Evolutionary conservation across 2,888 invertebrate genomes (phyloP), one percentile per base, ranked within the genome.

Genomic region (Pasiphila rectangulata): DNA sequence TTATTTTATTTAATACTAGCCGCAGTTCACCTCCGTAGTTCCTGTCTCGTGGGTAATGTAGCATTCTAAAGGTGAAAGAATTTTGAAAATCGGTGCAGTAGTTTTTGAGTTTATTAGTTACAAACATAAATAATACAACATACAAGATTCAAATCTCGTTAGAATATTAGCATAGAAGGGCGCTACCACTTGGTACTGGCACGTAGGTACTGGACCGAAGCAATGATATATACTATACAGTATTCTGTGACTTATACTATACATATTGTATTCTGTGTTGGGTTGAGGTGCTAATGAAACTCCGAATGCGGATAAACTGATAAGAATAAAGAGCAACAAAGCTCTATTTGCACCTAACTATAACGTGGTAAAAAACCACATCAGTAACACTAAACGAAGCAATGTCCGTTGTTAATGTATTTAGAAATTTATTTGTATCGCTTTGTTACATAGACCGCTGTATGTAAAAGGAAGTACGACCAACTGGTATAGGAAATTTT

Each of bases 291-390:
- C 71, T 86, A 85, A 83, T 67, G 37, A 59, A 67, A 71, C 48
- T 56, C 64, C 66, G 78, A 75, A 73, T 59, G 66, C 53, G 64
- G 52, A 67, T 64, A 59, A 57, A 59, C 41, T 70, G 68, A 69
- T 75, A 79, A 77, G 61, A 69, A 71, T 71, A 77, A 72, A 66
- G 57, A 62, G 63, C 64, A 73, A 74, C 70, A 75, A 64, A 52
- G 51, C 44, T 44, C 35, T 56, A 57, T 77, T 75, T 76, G 55
- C 75, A 68, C 66, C 46, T 51, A 9, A 10, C 21, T 61, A 60
- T 56, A 58, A 61, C 63, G 56, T 52, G 53, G 57, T 54, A 54
- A 52, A 56, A 54, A 53, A 32, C 61, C 64, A 55, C 58, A 56
- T 63, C 56, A 46, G 52, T 56, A 46, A 56, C 56, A 53, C 34